Conservation (phyloP, 2,797 vertebrate species). For the Pantherophis alleghaniensis region DNA sequence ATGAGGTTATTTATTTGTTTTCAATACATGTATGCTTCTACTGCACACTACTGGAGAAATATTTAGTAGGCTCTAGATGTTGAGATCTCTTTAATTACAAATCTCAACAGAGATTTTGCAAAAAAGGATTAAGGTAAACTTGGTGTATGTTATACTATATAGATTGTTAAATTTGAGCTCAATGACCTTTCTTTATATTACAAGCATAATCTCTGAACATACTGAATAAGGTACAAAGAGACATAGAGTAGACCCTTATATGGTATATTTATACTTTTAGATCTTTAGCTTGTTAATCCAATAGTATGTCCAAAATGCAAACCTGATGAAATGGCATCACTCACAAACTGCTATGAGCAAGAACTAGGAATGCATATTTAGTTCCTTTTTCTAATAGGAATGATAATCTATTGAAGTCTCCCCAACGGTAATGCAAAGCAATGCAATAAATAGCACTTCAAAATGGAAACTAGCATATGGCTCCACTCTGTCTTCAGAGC, state of each 20-base stretch:
- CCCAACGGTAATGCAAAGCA: not conserved
- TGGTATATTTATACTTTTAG: not conserved
- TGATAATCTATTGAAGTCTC: not conserved
- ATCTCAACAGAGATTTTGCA: not conserved
- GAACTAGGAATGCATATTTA: not conserved
- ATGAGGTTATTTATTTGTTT: not conserved
- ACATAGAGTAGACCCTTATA: not conserved
- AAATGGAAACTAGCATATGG: not conserved
- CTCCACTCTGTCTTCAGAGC: not conserved
- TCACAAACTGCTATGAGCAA: not conserved
- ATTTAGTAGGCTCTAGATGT: not conserved
- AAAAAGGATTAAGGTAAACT: not conserved
- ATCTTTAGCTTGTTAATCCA: not conserved
- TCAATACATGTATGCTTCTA: not conserved
- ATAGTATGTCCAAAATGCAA: not conserved
- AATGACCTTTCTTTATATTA: not conserved
- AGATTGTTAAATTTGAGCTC: not conserved
- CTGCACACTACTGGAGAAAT: not conserved
- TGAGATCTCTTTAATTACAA: not conserved
- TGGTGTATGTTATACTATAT: not conserved
- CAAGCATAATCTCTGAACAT: not conserved
- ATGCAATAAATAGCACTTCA: not conserved
- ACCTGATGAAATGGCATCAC: not conserved
- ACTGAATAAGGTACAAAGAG: not conserved
- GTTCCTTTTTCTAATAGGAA: not conserved